phyloP scores from a whole-genome alignment of 2,888 invertebrate species.

The Pollenia labialis region DNA sequence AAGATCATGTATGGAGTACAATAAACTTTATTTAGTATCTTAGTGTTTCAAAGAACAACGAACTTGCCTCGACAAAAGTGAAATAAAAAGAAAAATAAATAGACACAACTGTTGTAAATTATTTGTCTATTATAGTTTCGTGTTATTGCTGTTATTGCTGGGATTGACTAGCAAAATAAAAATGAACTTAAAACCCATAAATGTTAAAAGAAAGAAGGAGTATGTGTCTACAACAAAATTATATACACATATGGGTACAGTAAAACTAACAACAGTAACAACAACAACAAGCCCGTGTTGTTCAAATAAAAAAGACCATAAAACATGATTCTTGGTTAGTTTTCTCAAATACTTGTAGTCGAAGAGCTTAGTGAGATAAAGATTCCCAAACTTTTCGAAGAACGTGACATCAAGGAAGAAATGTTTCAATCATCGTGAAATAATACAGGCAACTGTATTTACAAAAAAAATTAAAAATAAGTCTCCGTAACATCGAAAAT shows the following conservation, averaged over 20 bases:
- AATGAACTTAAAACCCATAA: constrained; percentile 59
- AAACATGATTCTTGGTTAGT: constrained; percentile 64
- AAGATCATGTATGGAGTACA: constrained; percentile 28
- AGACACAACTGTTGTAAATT: constrained; percentile 42
- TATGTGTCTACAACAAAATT: constrained; percentile 39
- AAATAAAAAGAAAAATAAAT: constrained; percentile 15
- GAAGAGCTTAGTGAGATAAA: constrained; percentile 8
- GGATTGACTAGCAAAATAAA: constrained; percentile 49
- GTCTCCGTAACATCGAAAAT: too few species aligned
- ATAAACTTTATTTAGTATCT: constrained; percentile 16
- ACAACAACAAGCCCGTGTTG: constrained; percentile 27
- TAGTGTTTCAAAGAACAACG: constrained; percentile 25
- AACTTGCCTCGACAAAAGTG: constrained; percentile 21
- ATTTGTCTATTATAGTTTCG: constrained; percentile 52
- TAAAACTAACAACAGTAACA: constrained; percentile 21
- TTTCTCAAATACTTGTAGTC: constrained; percentile 23
- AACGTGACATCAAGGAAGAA: not conserved
- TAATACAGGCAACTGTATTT: too few species aligned
- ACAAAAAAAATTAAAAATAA: too few species aligned
- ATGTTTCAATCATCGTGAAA: not conserved
- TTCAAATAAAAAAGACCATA: constrained; percentile 49
- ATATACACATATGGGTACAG: constrained; percentile 43
- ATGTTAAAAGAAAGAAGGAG: constrained; percentile 60
- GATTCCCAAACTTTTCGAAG: constrained; percentile 25
- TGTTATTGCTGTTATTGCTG: constrained; percentile 27